Evolutionary conservation across 2,113 vertebrate species (phyloP).

Genomic region (Gadus macrocephalus): DNA sequence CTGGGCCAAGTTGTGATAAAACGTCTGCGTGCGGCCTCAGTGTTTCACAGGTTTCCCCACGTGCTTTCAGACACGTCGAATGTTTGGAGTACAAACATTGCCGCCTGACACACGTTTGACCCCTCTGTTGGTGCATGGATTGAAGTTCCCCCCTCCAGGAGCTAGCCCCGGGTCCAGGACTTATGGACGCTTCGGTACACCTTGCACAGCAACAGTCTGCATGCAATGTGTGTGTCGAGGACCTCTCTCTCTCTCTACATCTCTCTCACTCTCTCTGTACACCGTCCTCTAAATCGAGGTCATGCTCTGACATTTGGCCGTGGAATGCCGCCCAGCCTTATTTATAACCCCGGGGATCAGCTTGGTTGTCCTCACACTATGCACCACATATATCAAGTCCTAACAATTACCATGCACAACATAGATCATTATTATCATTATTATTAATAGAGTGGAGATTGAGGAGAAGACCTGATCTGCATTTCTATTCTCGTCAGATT

Average conservation of each 20-base stretch:
- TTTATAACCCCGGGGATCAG: slow-evolving; percentile 54
- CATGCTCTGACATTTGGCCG: slow-evolving; percentile 54
- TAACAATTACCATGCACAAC: too few species aligned
- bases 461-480: background rate
- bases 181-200: too few species aligned
- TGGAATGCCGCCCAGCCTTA: slow-evolving; percentile 36
- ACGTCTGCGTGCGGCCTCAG: slow-evolving; percentile 39
- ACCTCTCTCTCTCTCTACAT: background rate
- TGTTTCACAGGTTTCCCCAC: slow-evolving; percentile 35
- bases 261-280: background rate
- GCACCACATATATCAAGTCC: too few species aligned
- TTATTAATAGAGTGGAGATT: too few species aligned
- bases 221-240: background rate
- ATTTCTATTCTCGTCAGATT: slow-evolving; percentile 38
- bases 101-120: background rate
- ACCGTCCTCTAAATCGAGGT: slow-evolving; percentile 26
- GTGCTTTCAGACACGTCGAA: slow-evolving; percentile 32
- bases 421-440: too few species aligned
- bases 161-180: too few species aligned
- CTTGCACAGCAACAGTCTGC: slow-evolving; percentile 15
- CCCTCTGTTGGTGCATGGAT: slow-evolving; percentile 34
- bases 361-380: slow-evolving; percentile 32
- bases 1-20: slow-evolving; percentile 46
- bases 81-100: slow-evolving; percentile 47
- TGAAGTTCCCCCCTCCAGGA: too few species aligned